phyloP scores from a whole-genome alignment of 2,797 vertebrate genomes.

The Apogon hyalosoma region DNA sequence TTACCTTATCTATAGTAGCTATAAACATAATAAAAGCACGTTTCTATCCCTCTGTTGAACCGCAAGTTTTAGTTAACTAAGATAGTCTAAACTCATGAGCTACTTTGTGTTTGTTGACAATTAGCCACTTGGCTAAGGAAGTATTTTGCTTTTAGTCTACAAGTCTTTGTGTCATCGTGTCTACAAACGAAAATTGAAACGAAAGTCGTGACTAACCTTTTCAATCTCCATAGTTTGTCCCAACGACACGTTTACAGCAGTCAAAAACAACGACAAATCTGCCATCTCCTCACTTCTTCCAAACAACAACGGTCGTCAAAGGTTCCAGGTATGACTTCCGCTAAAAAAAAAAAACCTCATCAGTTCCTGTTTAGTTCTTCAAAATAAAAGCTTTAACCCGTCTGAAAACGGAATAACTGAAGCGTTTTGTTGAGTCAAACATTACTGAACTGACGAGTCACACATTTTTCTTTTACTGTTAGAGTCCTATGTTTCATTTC shows the following conservation, averaged over 20 bases:
- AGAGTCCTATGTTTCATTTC: too few relatives aligned
- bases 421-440: too few relatives aligned
- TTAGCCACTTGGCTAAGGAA: constrained; percentile 68
- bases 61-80: too few relatives aligned
- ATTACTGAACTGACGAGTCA: too few relatives aligned
- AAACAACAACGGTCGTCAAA: too few relatives aligned
- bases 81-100: not conserved
- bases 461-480: too few relatives aligned
- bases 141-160: not conserved
- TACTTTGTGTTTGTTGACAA: constrained; percentile 42
- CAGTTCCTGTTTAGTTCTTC: constrained; percentile 31
- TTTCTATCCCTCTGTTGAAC: too few relatives aligned
- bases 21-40: too few relatives aligned
- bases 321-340: not conserved
- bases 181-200: not conserved
- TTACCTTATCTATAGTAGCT: too few relatives aligned
- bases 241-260: constrained; percentile 77
- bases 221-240: constrained; percentile 82
- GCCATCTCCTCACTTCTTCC: constrained; percentile 59
- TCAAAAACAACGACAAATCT: constrained; percentile 76
- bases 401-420: too few relatives aligned
- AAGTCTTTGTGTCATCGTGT: not conserved
- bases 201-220: constrained; percentile 67
- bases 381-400: constrained; percentile 42
- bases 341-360: too few relatives aligned